phyloP scores from a whole-genome alignment of 2,888 invertebrate genomes.

The Dromius quadrimaculatus region DNA sequence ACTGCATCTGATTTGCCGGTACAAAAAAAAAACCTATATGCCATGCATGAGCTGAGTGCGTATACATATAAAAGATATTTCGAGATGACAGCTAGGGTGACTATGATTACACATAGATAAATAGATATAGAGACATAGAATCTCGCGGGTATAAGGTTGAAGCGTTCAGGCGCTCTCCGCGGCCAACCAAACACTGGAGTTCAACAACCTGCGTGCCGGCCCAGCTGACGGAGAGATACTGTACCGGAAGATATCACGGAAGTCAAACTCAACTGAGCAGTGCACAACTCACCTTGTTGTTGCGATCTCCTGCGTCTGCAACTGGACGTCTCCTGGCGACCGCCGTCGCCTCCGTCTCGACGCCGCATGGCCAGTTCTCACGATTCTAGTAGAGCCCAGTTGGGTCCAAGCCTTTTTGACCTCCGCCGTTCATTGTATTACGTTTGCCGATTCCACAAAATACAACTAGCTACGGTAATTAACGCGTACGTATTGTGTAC shows the following conservation, averaged over 20 bases:
- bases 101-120: slow-evolving; percentile 56
- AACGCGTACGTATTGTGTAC: slow-evolving; percentile 15
- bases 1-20: slow-evolving; percentile 59
- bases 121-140: slow-evolving; percentile 54
- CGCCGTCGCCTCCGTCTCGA: slow-evolving; percentile 65
- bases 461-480: slow-evolving; percentile 29
- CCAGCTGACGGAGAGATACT: slow-evolving; percentile 53
- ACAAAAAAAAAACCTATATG: slow-evolving; percentile 8
- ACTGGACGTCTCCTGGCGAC: slow-evolving; percentile 66
- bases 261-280: slow-evolving; percentile 40
- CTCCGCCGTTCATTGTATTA: slow-evolving; percentile 63
- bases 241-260: slow-evolving; percentile 53
- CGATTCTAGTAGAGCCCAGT: slow-evolving; percentile 66
- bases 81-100: not conserved
- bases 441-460: slow-evolving; percentile 51
- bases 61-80: slow-evolving; percentile 9
- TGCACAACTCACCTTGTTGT: slow-evolving; percentile 45
- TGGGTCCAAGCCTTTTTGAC: slow-evolving; percentile 63
- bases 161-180: slow-evolving; percentile 48
- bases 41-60: no score
- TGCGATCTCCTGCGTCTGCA: slow-evolving; percentile 65
- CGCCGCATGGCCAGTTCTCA: slow-evolving; percentile 58
- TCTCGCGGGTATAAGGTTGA: slow-evolving; percentile 49
- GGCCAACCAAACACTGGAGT: slow-evolving; percentile 51
- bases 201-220: slow-evolving; percentile 52